phyloP scores from a whole-genome alignment of 2,113 vertebrate species.

The Pluvialis apricaria region DNA sequence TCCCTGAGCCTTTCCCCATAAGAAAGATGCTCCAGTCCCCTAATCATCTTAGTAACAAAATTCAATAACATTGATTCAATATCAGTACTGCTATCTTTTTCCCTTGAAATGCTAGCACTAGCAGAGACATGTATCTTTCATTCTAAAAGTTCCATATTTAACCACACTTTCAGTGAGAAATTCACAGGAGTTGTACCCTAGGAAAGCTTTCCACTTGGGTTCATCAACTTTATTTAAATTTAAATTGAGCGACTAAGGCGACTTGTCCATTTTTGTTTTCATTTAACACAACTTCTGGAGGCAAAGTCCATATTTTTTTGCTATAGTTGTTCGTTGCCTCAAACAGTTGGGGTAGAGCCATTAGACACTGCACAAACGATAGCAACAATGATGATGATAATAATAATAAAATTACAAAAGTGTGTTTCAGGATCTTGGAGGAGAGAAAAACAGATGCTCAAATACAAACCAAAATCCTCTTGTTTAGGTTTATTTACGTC shows the following conservation, averaged over 20 bases:
- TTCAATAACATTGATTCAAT: not conserved
- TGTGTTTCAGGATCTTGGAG: not conserved
- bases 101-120: not conserved
- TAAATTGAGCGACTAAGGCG: not conserved
- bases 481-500: not conserved
- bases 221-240: not conserved
- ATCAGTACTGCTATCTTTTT: not conserved
- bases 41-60: not conserved
- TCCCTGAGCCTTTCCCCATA: no score
- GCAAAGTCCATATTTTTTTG: not conserved
- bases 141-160: not conserved
- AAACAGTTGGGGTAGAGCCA: not conserved
- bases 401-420: not conserved
- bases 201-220: not conserved
- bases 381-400: not conserved
- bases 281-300: not conserved
- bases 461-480: not conserved
- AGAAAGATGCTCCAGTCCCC: no score
- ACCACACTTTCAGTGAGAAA: not conserved
- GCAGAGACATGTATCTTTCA: not conserved
- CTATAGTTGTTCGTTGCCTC: not conserved
- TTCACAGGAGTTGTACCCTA: not conserved
- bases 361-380: not conserved
- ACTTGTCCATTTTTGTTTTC: not conserved
- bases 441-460: not conserved